These are phyloP conservation scores for Eupithecia dodoneata DNA, from an alignment of 2,888 invertebrate genomes.

Conservation along the genomic window DNA sequence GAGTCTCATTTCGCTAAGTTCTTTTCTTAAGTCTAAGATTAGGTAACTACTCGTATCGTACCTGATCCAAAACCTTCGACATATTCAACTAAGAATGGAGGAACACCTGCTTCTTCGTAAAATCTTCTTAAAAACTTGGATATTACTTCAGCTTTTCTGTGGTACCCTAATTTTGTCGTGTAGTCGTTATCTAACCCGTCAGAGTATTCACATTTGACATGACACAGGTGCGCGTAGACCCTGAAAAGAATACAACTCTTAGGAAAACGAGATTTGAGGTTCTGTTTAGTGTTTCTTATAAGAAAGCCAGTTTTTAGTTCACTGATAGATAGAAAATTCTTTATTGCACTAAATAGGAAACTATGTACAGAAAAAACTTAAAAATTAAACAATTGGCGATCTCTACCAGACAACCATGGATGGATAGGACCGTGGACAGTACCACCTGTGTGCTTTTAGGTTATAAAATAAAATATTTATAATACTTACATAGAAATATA, in stretches of 20 bases:
- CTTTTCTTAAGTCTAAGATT: neutral
- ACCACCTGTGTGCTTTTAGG: too few species aligned
- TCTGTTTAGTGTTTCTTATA: neutral
- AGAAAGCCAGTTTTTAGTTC: neutral
- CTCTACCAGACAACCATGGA: too few species aligned
- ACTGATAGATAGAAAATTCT: neutral
- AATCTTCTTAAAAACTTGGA: constrained; percentile 61
- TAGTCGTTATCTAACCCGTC: constrained; percentile 14
- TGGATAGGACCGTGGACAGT: too few species aligned
- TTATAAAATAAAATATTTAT: too few species aligned
- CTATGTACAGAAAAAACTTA: too few species aligned
- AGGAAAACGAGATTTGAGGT: neutral
- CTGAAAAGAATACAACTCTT: constrained; percentile 17
- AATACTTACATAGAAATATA: too few species aligned
- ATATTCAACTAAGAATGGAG: constrained; percentile 88
- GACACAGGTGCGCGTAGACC: constrained; percentile 25
- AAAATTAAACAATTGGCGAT: too few species aligned
- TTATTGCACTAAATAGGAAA: too few species aligned
- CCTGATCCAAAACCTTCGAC: constrained; percentile 94
- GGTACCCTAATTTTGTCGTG: constrained; percentile 15
- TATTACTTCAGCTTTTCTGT: constrained; percentile 16
- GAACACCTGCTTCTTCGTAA: constrained; percentile 85
- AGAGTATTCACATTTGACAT: constrained; percentile 19
- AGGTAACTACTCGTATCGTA: constrained; percentile 31
- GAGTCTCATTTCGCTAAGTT: neutral